Conservation (phyloP, 1,140 invertebrate species). For the Nomia melanderi region DNA sequence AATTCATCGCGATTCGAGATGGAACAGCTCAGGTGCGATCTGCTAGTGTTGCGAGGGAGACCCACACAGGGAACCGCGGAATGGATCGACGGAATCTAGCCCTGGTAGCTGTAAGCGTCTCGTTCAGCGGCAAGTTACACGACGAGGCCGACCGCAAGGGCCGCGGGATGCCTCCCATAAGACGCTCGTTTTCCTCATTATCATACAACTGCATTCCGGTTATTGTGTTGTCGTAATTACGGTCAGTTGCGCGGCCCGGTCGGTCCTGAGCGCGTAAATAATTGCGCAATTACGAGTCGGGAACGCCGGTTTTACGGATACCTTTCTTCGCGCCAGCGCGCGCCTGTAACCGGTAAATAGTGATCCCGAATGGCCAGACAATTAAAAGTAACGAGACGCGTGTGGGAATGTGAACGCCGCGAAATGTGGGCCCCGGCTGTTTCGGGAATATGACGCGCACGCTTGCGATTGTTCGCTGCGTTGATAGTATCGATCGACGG, state of each 20-base stretch:
- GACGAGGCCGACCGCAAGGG: slow-evolving; percentile 28
- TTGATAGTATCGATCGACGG: not conserved
- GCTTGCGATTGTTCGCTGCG: not conserved
- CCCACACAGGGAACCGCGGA: too few species aligned
- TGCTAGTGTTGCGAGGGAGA: too few species aligned
- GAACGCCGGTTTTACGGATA: slow-evolving; percentile 12
- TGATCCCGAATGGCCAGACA: not conserved
- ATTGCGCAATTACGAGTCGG: slow-evolving; percentile 39
- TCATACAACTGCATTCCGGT: slow-evolving; percentile 49
- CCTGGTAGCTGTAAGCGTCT: slow-evolving; percentile 18
- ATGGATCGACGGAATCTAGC: too few species aligned
- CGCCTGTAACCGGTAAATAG: not conserved
- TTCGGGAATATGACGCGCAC: not conserved
- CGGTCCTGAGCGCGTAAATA: slow-evolving; percentile 17
- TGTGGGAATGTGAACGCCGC: not conserved
- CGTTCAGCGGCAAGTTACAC: slow-evolving; percentile 29
- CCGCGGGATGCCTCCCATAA: slow-evolving; percentile 8
- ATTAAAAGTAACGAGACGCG: slow-evolving; percentile 9
- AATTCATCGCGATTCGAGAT: too few species aligned
- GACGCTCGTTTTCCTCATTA: slow-evolving; percentile 50
- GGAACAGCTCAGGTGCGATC: too few species aligned
- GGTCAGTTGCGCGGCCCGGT: slow-evolving; percentile 36
- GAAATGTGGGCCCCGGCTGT: not conserved
- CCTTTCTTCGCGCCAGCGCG: not conserved
- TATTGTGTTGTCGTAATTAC: slow-evolving; percentile 49